Base-by-base conservation (phyloP, 1,140 invertebrate species). In the Leucophenga varia region DNA sequence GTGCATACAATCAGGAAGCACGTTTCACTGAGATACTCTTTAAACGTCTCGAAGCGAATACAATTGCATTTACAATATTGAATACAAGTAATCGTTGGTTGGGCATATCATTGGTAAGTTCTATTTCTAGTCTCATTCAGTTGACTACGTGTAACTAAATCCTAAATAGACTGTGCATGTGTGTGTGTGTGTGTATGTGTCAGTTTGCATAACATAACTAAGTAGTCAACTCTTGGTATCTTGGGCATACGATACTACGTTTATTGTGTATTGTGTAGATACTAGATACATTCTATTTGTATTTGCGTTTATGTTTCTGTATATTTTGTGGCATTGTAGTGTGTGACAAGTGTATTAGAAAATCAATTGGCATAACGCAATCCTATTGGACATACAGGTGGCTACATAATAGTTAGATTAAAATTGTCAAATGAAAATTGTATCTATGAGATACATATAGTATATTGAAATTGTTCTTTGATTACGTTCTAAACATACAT, bases 11-110 rank as follows among this genome's bases (percentile, higher is more conserved):
- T 30, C 81, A 86, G 55, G 83, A 89, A 56, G 56, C 77, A 32
- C 74, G 81, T 47, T 87, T 92, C 67, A 84, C 80, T 30, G 74
- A 81, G 20, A 76, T 80, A 38, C 81, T 90, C 49, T 80, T 85
- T 57, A 77, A 79, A 19, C 80, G 82, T 34, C 79, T 91, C 18
- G 87, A 93, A 65, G 72, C 71, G 9, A 89, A 91, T 67, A 86
- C 88, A 39, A 84, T 86, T 54, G 85, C 88, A 3, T 86, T 89
- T 65, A 77, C 91, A 3, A 82, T 91, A 46, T 77, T 90, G 35
- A 90, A 91, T 59, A 83, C 86, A 2, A 85, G 86, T 20, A 90
- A 88, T 68, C 81, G 89, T 49, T 93, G 90, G 90, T 79, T 93
- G 2, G 89, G 90, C 13, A 83, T 91, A 34, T 81, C 84, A 52